Conservation (phyloP, 1,140 invertebrate genomes). For the Ceratitis capitata region DNA sequence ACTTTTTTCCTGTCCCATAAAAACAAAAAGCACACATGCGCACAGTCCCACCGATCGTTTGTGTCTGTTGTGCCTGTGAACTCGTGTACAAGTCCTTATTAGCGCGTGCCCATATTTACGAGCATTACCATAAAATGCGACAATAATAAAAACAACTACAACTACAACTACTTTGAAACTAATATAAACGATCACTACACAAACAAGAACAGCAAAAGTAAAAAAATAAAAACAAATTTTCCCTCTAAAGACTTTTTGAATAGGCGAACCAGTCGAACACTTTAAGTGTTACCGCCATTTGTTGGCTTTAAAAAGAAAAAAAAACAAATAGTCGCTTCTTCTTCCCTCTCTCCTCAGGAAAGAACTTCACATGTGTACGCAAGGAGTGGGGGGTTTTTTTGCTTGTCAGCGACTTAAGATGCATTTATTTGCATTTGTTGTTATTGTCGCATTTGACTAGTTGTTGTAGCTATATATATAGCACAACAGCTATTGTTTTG, state of each 20-base stretch:
- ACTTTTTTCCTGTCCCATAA: background rate
- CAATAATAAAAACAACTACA: slow-evolving; percentile 8
- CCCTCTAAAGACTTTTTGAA: background rate
- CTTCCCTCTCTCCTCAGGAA: background rate
- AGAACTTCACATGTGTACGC: slow-evolving; percentile 5
- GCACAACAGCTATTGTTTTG: background rate
- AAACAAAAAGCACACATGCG: background rate
- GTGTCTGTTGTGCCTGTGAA: too few species aligned
- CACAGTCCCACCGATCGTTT: background rate
- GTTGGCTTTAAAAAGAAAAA: slow-evolving; percentile 32
- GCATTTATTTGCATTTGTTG: too few species aligned
- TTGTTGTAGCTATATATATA: background rate
- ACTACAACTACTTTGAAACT: background rate
- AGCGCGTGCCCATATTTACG: slow-evolving; percentile 40
- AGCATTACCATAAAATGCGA: slow-evolving; percentile 38
- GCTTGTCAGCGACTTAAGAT: background rate
- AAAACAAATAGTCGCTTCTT: too few species aligned
- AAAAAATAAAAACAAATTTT: background rate
- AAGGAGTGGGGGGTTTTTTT: background rate
- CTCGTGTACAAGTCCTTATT: slow-evolving; percentile 37
- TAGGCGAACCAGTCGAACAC: slow-evolving; percentile 17
- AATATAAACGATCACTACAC: slow-evolving; percentile 18
- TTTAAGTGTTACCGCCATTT: slow-evolving; percentile 34
- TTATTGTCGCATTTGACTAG: background rate
- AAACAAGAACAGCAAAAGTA: background rate